phyloP scores from a whole-genome alignment of 2,888 invertebrate genomes.

The Pterostichus niger region DNA sequence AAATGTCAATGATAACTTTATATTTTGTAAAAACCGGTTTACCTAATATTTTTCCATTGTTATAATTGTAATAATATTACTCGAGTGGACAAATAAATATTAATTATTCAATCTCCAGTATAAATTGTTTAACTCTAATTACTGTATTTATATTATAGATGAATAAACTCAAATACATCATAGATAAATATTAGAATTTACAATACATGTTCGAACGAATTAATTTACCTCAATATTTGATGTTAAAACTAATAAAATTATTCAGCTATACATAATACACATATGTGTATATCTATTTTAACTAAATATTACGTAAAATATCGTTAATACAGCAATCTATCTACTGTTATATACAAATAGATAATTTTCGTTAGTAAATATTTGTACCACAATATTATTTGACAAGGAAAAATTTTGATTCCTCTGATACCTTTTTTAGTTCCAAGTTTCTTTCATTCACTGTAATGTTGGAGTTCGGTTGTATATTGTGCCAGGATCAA shows the following conservation, averaged over 20 bases:
- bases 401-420: too few relatives aligned
- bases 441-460: too few relatives aligned
- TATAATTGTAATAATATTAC: too few relatives aligned
- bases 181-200: constrained; percentile 52
- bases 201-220: constrained; percentile 23
- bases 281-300: not conserved
- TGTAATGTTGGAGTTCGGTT: too few relatives aligned
- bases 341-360: not conserved
- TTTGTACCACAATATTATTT: too few relatives aligned
- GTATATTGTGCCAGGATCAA: too few relatives aligned
- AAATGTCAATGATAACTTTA: not conserved
- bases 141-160: constrained; percentile 39
- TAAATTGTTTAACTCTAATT: constrained; percentile 7
- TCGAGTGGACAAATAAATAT: not conserved
- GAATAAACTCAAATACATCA: constrained; percentile 35
- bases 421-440: too few relatives aligned
- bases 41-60: too few relatives aligned
- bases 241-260: constrained; percentile 48
- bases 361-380: too few relatives aligned
- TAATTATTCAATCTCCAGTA: not conserved
- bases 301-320: constrained; percentile 8
- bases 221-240: constrained; percentile 36
- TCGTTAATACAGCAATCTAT: not conserved
- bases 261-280: not conserved
- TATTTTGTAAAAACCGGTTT: too few relatives aligned